phyloP scores from a whole-genome alignment of 2,888 invertebrate genomes.

The Mellilla xanthometata region DNA sequence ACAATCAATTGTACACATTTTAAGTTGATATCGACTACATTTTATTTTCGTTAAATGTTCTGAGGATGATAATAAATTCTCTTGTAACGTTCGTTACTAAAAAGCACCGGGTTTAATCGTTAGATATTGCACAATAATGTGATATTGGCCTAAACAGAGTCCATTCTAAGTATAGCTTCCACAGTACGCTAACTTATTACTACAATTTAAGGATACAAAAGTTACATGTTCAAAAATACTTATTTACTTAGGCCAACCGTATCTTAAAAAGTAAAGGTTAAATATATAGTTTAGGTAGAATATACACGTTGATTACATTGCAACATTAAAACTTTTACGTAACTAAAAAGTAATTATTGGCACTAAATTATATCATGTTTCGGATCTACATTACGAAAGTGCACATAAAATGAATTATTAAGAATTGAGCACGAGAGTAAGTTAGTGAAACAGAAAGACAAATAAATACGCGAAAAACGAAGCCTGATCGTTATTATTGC shows the following conservation, averaged over 20 bases:
- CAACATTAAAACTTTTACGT: conserved; percentile 55
- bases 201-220: conserved; percentile 50
- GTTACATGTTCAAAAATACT: conserved; percentile 53
- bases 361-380: conserved; percentile 72
- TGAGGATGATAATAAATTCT: conserved; percentile 56
- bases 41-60: conserved; percentile 65
- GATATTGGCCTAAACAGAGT: conserved; percentile 35
- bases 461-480: conserved; percentile 24
- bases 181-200: conserved; percentile 33
- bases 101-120: conserved; percentile 63
- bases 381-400: conserved; percentile 39
- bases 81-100: conserved; percentile 41
- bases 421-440: conserved; percentile 53
- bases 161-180: conserved; percentile 27
- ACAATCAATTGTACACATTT: conserved; percentile 24
- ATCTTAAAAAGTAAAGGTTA: conserved; percentile 51
- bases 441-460: conserved; percentile 29
- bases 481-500: conserved; percentile 30
- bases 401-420: neutral
- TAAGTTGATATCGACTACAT: conserved; percentile 49
- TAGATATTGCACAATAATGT: conserved; percentile 62
- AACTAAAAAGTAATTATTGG: conserved; percentile 75
- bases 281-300: conserved; percentile 49
- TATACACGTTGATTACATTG: conserved; percentile 45
- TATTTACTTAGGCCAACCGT: conserved; percentile 75